phyloP scores from a whole-genome alignment of 2,888 invertebrate species.

The Acanthosepion pharaonis region DNA sequence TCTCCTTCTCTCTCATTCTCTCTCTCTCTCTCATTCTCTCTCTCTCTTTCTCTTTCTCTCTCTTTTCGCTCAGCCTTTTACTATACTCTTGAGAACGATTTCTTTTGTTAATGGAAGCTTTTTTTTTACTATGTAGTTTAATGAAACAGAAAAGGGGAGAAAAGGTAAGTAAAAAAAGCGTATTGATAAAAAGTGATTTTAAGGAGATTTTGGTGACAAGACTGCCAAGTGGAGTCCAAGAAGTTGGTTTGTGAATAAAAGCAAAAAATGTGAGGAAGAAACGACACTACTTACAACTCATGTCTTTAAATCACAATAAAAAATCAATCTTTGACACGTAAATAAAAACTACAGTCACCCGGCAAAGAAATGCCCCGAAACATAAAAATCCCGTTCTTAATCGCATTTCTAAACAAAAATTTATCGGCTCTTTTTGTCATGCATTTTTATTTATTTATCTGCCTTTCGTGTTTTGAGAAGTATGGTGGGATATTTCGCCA shows the following conservation, averaged over 20 bases:
- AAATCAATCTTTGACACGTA: background rate
- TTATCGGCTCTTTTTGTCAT: background rate
- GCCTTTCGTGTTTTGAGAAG: background rate
- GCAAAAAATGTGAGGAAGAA: background rate
- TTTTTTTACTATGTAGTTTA: background rate
- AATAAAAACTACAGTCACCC: background rate
- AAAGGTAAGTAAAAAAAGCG: background rate
- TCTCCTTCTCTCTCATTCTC: background rate
- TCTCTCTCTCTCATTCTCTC: background rate
- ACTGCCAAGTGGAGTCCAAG: background rate
- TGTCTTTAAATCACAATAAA: constrained; percentile 21
- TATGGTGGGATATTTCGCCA: background rate
- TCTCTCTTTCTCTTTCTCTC: too few relatives aligned
- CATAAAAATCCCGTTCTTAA: background rate
- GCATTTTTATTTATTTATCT: background rate
- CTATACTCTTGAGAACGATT: background rate
- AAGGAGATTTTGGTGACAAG: background rate
- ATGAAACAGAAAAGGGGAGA: background rate
- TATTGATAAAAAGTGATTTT: background rate
- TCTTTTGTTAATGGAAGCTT: background rate
- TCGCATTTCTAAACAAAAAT: background rate
- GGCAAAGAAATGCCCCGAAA: background rate
- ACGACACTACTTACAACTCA: background rate
- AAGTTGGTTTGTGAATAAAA: background rate
- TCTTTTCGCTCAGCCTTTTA: too few relatives aligned